Evolutionary conservation across 2,113 vertebrate genomes (phyloP).

Genomic region (Thermophis baileyi): DNA sequence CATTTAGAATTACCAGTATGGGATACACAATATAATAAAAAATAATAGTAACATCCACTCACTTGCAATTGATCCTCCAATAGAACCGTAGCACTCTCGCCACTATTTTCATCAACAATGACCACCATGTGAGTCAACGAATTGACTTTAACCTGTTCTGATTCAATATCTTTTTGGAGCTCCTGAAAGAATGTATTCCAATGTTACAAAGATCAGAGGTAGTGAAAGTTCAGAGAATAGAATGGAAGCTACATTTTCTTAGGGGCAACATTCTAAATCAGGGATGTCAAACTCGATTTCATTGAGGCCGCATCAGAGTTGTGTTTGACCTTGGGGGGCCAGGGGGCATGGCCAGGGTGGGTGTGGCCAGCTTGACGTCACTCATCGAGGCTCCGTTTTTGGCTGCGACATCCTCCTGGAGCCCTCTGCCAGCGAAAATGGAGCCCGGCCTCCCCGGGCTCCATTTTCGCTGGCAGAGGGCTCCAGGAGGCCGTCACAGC

Average conservation of each 20-base stretch:
- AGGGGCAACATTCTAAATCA: neutral
- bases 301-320: too few relatives aligned
- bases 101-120: conserved; percentile 93
- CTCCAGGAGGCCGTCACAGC: too few relatives aligned
- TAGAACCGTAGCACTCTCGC: conserved; percentile 85
- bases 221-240: neutral
- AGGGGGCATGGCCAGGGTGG: too few relatives aligned
- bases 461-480: too few relatives aligned
- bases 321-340: too few relatives aligned
- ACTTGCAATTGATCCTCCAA: conserved; percentile 95
- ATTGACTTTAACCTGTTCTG: conserved; percentile 95
- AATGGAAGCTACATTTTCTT: neutral
- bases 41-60: conserved; percentile 3
- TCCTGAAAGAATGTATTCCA: conserved; percentile 63
- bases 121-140: conserved; percentile 99
- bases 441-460: too few relatives aligned
- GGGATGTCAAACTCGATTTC: too few relatives aligned
- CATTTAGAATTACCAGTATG: neutral
- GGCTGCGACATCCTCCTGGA: too few relatives aligned
- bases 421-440: too few relatives aligned
- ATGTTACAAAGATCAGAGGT: neutral
- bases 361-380: too few relatives aligned
- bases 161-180: conserved; percentile 90
- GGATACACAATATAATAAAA: neutral
- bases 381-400: too few relatives aligned